Conservation (phyloP, 92 coral and sea anemone genomes). For the Micromussa lordhowensis region DNA sequence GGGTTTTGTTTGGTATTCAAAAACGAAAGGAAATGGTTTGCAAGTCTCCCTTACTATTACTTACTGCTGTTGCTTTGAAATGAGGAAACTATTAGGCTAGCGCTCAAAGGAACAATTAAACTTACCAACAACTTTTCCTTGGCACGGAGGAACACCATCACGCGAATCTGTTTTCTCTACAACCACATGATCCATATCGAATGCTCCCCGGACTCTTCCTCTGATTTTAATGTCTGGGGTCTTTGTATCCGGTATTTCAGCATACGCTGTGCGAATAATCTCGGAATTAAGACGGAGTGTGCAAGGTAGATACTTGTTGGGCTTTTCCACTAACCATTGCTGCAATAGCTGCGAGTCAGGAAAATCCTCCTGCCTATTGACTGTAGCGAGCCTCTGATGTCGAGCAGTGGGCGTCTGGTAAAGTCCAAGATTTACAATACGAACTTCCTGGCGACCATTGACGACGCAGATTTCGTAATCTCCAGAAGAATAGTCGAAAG, state of each 20-base stretch:
- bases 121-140: conserved; percentile 27
- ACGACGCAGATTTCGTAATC: conserved; percentile 38
- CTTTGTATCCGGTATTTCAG: conserved; percentile 70
- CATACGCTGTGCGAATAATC: conserved; percentile 53
- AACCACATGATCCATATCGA: conserved; percentile 88
- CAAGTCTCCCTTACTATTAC: too few relatives aligned
- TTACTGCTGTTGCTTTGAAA: too few relatives aligned
- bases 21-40: too few relatives aligned
- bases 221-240: conserved; percentile 84
- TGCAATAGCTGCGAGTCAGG: conserved; percentile 58
- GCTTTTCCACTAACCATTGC: conserved; percentile 33
- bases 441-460: conserved; percentile 69
- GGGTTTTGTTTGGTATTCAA: too few relatives aligned
- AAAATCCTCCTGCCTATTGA: conserved; percentile 10
- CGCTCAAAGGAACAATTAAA: background rate
- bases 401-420: conserved; percentile 5
- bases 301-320: conserved; percentile 56
- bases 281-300: conserved; percentile 64
- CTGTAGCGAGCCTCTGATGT: conserved; percentile 5
- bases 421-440: conserved; percentile 49
- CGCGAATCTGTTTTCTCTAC: conserved; percentile 25
- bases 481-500: background rate
- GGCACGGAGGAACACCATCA: background rate
- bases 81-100: background rate
- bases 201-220: conserved; percentile 70